Conservation (phyloP, 1,140 invertebrate genomes). For the Listronotus bonariensis region DNA sequence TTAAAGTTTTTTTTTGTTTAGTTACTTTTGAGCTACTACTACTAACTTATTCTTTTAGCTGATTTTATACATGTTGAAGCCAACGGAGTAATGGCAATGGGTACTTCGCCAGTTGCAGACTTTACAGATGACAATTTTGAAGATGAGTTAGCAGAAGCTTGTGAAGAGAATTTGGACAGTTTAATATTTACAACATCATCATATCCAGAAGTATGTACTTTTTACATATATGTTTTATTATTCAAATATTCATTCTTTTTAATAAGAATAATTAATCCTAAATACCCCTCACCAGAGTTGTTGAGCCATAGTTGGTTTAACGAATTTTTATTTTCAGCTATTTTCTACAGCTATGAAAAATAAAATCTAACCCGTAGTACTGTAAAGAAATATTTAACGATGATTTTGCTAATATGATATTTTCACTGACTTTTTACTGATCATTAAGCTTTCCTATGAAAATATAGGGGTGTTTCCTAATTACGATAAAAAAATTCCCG, state of each 20-base stretch:
- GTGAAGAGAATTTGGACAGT: conserved; percentile 50
- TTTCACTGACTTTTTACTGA: too few relatives aligned
- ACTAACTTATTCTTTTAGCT: conserved; percentile 41
- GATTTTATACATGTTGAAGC: conserved; percentile 53
- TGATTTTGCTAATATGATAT: too few relatives aligned
- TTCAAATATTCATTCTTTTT: neutral
- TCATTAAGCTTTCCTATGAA: too few relatives aligned
- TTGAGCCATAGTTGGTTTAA: too few relatives aligned
- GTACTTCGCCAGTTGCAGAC: conserved; percentile 51
- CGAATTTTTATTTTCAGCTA: too few relatives aligned
- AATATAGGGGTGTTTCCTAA: too few relatives aligned
- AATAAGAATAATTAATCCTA: neutral
- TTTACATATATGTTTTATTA: too few relatives aligned
- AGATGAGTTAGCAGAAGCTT: conserved; percentile 71
- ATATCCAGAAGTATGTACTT: conserved; percentile 56
- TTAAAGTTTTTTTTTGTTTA: neutral
- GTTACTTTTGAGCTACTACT: neutral
- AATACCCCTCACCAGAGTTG: too few relatives aligned
- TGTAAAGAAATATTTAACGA: too few relatives aligned
- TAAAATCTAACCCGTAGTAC: too few relatives aligned
- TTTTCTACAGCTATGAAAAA: too few relatives aligned
- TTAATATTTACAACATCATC: conserved; percentile 47
- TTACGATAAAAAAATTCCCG: too few relatives aligned
- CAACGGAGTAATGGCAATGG: conserved; percentile 43
- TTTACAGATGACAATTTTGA: conserved; percentile 87